A percentile compares a stretch with the other conserved stretches of the same genome.
Evolutionary conservation across 92 coral and sea anemone species (phyloP).

Genomic region (Micromussa lordhowensis): DNA sequence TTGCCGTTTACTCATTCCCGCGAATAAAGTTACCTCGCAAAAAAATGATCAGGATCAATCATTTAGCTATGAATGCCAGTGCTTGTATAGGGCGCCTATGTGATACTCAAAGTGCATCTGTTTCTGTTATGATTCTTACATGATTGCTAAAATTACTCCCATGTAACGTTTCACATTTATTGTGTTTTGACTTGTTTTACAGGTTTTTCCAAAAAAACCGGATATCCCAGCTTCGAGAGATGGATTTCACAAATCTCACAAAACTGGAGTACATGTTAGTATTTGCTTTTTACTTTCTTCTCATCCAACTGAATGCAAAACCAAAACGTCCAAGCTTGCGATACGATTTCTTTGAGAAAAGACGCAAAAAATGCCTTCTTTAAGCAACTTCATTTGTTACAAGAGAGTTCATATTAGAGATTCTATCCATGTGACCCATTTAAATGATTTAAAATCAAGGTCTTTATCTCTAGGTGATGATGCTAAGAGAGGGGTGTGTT

Average conservation of each 20-base stretch:
- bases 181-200: too few relatives aligned
- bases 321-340: neutral
- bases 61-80: too few relatives aligned
- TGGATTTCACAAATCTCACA: conserved; percentile 9
- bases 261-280: conserved; percentile 44
- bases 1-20: neutral
- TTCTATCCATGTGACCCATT: neutral
- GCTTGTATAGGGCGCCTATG: too few relatives aligned
- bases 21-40: too few relatives aligned
- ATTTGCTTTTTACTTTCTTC: neutral
- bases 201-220: conserved; percentile 37
- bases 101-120: too few relatives aligned
- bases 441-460: too few relatives aligned
- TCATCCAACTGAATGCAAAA: neutral
- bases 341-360: neutral
- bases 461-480: too few relatives aligned
- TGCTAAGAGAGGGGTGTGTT: too few relatives aligned
- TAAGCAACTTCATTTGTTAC: neutral
- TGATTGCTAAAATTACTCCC: too few relatives aligned
- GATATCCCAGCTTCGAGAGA: conserved; percentile 37
- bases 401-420: neutral
- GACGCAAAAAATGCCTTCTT: neutral
- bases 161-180: too few relatives aligned
- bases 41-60: too few relatives aligned
- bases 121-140: too few relatives aligned